These are phyloP conservation scores for Lasioglossum vierecki DNA, from an alignment of 2,888 invertebrate genomes.

Conservation along the genomic window DNA sequence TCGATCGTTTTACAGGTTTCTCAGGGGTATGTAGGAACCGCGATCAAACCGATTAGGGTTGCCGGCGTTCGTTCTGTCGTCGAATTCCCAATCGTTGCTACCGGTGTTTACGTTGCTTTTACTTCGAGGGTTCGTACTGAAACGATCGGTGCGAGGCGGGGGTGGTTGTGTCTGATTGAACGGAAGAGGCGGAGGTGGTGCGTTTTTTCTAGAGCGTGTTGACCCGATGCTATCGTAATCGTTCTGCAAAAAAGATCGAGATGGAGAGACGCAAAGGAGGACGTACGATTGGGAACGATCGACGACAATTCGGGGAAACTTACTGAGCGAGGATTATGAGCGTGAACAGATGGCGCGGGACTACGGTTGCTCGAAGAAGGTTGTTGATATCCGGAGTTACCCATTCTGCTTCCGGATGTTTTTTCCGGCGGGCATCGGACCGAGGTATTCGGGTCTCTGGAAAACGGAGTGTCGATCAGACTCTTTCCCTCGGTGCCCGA, in stretches of 20 bases:
- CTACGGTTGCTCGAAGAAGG: constrained; percentile 70
- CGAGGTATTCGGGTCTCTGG: constrained; percentile 82
- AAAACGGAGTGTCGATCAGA: constrained; percentile 83
- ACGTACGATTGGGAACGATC: neutral
- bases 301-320: constrained; percentile 55
- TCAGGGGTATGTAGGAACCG: neutral
- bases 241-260: constrained; percentile 68
- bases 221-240: constrained; percentile 87
- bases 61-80: constrained; percentile 72
- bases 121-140: constrained; percentile 69
- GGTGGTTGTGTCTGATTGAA: constrained; percentile 70
- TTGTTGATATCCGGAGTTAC: constrained; percentile 67
- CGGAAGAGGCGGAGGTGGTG: constrained; percentile 79
- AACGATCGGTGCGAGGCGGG: constrained; percentile 67
- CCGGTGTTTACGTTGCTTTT: constrained; percentile 67
- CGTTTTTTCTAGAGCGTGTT: constrained; percentile 85
- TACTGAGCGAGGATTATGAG: constrained; percentile 79
- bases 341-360: constrained; percentile 72
- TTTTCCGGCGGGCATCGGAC: constrained; percentile 79
- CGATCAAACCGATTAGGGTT: constrained; percentile 74
- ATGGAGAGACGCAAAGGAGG: neutral
- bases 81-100: constrained; percentile 74
- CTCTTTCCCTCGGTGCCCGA: constrained; percentile 78
- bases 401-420: constrained; percentile 63
- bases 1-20: neutral